Conservation (phyloP, 2,113 vertebrate genomes). For the Thinocorus orbignyianus region DNA sequence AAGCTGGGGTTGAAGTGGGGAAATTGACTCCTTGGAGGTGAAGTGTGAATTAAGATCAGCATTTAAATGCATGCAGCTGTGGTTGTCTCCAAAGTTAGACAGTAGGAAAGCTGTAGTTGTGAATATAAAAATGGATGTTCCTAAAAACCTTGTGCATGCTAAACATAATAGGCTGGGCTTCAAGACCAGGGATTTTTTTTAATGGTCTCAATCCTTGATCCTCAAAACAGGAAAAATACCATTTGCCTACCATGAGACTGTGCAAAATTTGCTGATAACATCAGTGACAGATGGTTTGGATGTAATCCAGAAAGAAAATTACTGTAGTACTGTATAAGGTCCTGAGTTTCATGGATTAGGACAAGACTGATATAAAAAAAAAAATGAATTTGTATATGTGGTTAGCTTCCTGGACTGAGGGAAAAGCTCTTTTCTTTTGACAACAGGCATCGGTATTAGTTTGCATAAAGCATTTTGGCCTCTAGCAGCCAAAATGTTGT, state of each 20-base stretch:
- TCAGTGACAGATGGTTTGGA: not conserved
- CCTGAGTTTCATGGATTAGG: not conserved
- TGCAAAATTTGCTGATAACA: not conserved
- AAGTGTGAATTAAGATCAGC: not conserved
- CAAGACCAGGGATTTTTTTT: not conserved
- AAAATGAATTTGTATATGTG: not conserved
- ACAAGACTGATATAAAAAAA: not conserved
- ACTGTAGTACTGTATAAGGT: not conserved
- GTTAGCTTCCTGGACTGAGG: not conserved
- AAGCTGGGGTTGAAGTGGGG: not conserved
- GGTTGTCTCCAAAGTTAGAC: not conserved
- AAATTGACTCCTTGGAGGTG: not conserved
- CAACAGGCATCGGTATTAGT: not conserved
- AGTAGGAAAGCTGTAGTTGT: not conserved
- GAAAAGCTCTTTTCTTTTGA: not conserved
- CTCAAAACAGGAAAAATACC: not conserved
- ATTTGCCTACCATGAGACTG: not conserved
- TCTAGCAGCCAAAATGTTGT: constrained; percentile 4
- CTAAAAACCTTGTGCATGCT: not conserved
- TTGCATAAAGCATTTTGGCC: not conserved
- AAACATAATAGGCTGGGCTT: not conserved
- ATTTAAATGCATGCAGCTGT: not conserved
- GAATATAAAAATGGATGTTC: not conserved
- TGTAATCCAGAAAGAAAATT: not conserved
- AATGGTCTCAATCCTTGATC: not conserved